These are phyloP conservation scores for Eolophus roseicapilla DNA, from an alignment of 2,113 vertebrate genomes.

Conservation along the genomic window DNA sequence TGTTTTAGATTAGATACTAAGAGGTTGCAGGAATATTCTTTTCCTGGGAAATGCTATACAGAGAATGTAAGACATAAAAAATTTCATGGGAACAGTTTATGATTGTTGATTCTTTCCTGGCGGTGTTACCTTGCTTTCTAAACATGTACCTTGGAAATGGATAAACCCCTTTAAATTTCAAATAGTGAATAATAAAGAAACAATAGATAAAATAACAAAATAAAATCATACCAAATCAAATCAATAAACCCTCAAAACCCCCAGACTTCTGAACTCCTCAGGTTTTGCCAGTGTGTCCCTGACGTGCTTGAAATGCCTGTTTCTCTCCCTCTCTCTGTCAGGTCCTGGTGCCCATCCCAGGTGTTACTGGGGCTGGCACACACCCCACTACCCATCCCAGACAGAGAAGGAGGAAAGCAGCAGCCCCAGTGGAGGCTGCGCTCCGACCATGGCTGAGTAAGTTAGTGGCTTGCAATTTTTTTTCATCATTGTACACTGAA, in stretches of 20 bases:
- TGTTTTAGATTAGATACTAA: neutral
- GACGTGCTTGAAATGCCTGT: neutral
- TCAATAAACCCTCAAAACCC: neutral
- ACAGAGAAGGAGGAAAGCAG: neutral
- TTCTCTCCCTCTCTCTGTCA: neutral
- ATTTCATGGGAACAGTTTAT: neutral
- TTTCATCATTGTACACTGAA: conserved; percentile 7
- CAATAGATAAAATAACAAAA: neutral
- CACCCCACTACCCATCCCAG: rapidly evolving
- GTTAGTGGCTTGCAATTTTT: neutral
- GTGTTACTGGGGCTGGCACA: neutral
- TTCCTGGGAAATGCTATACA: neutral
- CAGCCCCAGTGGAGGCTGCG: neutral
- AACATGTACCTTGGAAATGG: neutral
- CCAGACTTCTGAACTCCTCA: neutral
- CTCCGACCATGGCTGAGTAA: neutral
- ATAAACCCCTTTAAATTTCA: neutral
- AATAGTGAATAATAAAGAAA: neutral
- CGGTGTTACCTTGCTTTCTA: neutral
- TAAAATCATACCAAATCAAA: neutral
- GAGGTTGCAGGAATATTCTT: neutral
- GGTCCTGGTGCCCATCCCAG: neutral
- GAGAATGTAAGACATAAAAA: neutral
- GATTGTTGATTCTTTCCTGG: neutral
- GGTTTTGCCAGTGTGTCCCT: neutral